A percentile compares a stretch with the other conserved stretches of the same genome.
phyloP scores from a whole-genome alignment of 2,113 vertebrate genomes.

The Centropus bengalensis region DNA sequence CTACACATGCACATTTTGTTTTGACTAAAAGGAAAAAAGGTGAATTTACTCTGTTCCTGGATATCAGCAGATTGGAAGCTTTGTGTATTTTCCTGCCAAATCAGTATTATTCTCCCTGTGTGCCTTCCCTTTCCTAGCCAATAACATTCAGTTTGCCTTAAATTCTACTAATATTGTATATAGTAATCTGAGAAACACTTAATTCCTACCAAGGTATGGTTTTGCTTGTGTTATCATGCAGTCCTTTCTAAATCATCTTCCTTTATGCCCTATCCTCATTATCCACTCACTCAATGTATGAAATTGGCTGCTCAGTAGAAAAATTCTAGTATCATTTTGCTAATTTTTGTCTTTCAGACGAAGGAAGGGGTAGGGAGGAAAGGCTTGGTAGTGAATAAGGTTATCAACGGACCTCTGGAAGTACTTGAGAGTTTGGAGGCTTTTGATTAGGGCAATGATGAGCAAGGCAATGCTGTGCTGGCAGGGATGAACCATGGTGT shows the following conservation, averaged over 20 bases:
- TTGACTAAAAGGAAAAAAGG: not conserved
- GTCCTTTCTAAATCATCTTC: not conserved
- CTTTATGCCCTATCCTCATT: not conserved
- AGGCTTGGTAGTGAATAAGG: not conserved
- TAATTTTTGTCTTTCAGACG: not conserved
- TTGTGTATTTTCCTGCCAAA: not conserved
- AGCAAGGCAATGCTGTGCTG: not conserved
- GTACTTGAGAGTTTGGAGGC: not conserved
- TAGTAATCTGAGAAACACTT: not conserved
- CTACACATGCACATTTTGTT: not conserved
- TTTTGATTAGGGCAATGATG: rapidly evolving
- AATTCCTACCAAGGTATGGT: not conserved
- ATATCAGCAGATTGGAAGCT: not conserved
- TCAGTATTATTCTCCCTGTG: not conserved
- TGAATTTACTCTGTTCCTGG: not conserved
- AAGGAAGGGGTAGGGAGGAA: not conserved
- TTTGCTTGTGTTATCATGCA: not conserved
- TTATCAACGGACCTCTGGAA: not conserved
- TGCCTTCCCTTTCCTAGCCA: not conserved
- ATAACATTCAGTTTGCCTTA: not conserved
- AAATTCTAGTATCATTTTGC: not conserved
- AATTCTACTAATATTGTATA: not conserved
- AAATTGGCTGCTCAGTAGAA: not conserved
- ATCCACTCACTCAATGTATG: not conserved
- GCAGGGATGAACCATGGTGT: not conserved